Conservation (phyloP, 2,113 vertebrate species). For the Balaeniceps rex region DNA sequence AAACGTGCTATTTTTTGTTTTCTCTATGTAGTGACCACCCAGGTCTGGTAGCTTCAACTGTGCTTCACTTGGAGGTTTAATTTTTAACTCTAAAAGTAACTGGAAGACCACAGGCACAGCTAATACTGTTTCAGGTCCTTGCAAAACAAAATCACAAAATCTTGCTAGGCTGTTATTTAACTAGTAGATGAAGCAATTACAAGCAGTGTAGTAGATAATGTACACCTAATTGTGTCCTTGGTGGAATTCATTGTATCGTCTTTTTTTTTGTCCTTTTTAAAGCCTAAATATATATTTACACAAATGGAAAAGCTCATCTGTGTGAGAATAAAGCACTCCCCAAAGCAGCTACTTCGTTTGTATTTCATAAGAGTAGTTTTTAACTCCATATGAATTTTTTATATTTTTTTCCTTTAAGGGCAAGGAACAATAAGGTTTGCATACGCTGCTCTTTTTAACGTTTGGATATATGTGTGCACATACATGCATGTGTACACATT, state of each 20-base stretch:
- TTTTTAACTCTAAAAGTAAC: not conserved
- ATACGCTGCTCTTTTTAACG: not conserved
- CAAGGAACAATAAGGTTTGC: not conserved
- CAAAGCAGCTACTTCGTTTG: not conserved
- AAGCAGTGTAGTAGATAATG: not conserved
- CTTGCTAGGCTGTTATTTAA: not conserved
- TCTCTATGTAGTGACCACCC: not conserved
- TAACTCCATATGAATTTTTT: not conserved
- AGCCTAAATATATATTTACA: not conserved
- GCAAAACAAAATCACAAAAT: not conserved
- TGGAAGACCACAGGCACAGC: not conserved
- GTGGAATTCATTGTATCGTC: not conserved
- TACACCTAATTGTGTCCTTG: not conserved
- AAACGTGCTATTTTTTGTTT: not conserved
- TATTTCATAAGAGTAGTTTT: conserved; percentile 8
- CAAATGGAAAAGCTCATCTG: not conserved
- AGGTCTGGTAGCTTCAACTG: not conserved
- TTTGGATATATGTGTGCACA: not conserved
- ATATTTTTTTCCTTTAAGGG: not conserved
- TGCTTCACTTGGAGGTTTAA: not conserved
- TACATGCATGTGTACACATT: not conserved
- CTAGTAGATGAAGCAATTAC: not conserved
- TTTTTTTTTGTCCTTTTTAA: not conserved
- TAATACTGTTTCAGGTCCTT: not conserved
- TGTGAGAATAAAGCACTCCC: not conserved